A percentile compares a stretch with the other conserved stretches of the same genome.
Conservation (phyloP, 64 coral and sea anemone genomes). For the Acropora tenuis region DNA sequence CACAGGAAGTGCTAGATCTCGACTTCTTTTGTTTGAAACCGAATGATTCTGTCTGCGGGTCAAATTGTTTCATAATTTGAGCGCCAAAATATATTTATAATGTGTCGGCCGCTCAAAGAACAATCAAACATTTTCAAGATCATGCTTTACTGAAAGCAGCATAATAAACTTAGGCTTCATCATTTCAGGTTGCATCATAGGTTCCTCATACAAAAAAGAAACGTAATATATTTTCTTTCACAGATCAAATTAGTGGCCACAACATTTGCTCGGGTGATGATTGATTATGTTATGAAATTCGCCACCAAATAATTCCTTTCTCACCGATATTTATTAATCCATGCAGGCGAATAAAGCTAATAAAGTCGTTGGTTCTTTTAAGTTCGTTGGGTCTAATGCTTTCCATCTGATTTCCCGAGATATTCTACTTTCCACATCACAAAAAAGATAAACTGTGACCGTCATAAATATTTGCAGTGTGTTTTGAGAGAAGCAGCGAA, state of each 20-base stretch:
- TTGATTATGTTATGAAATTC: neutral
- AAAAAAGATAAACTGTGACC: conserved; percentile 15
- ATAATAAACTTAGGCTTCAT: conserved; percentile 1
- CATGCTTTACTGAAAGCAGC: conserved; percentile 7
- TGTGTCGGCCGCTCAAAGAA: neutral
- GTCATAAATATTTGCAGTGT: conserved; percentile 54
- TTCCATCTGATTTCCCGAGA: no score
- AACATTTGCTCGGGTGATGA: conserved; percentile 3
- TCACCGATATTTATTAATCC: neutral
- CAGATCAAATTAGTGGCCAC: conserved; percentile 10
- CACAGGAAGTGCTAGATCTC: neutral
- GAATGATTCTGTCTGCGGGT: conserved; percentile 9
- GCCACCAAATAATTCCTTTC: conserved; percentile 1
- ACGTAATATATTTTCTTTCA: neutral
- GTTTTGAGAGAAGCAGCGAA: conserved; percentile 57
- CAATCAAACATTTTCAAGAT: conserved; percentile 17
- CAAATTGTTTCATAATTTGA: conserved; percentile 31
- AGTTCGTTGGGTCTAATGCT: neutral
- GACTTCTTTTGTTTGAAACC: conserved; percentile 18
- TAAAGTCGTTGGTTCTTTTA: conserved; percentile 19
- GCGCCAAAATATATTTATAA: neutral
- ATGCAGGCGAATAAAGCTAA: no score
- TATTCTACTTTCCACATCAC: conserved; percentile 20
- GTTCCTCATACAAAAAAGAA: neutral
- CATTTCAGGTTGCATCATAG: neutral